Percentiles rank a stretch among this genome's conserved stretches.
Evolutionary conservation across 2,888 invertebrate genomes (phyloP).

Genomic region (Hymenopus coronatus): DNA sequence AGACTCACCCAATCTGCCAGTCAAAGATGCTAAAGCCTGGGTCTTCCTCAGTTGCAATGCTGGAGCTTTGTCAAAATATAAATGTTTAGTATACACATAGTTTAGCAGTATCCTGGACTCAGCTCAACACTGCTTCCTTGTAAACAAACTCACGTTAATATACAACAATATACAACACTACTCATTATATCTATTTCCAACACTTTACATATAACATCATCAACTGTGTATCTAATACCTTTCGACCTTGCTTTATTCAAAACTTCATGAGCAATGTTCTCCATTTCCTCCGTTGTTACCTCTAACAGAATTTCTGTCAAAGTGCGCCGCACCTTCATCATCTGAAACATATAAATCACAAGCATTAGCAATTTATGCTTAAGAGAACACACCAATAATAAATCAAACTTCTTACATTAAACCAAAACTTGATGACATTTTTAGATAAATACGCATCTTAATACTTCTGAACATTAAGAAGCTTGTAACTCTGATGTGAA

Average conservation of each 20-base stretch:
- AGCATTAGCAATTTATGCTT: too few species aligned
- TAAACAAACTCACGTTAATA: slow-evolving; percentile 18
- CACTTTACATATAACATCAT: background rate
- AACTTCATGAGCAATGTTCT: slow-evolving; percentile 80
- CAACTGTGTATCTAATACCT: slow-evolving; percentile 58
- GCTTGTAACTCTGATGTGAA: too few species aligned
- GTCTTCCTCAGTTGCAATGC: slow-evolving; percentile 76
- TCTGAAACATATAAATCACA: slow-evolving; percentile 53
- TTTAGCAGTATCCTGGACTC: slow-evolving; percentile 21
- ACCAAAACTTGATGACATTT: background rate
- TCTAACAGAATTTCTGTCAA: slow-evolving; percentile 92
- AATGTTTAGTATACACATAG: slow-evolving; percentile 43
- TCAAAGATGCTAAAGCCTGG: slow-evolving; percentile 86
- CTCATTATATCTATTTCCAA: background rate
- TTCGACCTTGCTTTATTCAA: slow-evolving; percentile 73
- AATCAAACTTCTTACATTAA: too few species aligned
- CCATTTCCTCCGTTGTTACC: slow-evolving; percentile 89
- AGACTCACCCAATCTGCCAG: slow-evolving; percentile 87
- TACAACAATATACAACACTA: background rate
- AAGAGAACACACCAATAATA: too few species aligned
- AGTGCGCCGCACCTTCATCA: slow-evolving; percentile 81
- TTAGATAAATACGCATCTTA: too few species aligned
- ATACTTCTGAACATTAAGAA: too few species aligned
- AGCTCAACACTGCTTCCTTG: slow-evolving; percentile 19
- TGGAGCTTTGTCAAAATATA: slow-evolving; percentile 67